These are phyloP conservation scores for Drosophila nigritarsus DNA, from an alignment of 2,888 invertebrate genomes.

Conservation along the genomic window DNA sequence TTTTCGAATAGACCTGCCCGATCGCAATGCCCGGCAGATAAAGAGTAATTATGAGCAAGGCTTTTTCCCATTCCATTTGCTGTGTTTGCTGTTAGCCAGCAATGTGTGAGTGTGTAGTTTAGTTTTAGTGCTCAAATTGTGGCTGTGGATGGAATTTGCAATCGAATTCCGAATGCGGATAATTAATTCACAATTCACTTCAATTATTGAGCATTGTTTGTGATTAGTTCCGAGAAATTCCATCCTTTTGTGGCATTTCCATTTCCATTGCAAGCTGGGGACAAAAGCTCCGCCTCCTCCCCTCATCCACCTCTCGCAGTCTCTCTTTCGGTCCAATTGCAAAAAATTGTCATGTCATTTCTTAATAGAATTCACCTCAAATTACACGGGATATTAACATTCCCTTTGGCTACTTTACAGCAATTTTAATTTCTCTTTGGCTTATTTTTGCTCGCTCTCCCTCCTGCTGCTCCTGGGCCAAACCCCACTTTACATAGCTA, in stretches of 20 bases:
- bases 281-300: neutral
- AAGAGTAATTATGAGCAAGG: neutral
- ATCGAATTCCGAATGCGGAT: neutral
- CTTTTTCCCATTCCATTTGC: neutral
- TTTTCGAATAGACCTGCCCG: conserved; percentile 15
- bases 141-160: neutral
- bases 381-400: conserved; percentile 43
- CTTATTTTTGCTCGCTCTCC: neutral
- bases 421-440: conserved; percentile 30
- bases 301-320: neutral
- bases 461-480: neutral
- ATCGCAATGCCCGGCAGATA: conserved; percentile 14
- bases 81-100: conserved; percentile 1
- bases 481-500: neutral
- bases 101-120: too few species aligned
- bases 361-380: conserved; percentile 32
- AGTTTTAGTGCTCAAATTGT: neutral
- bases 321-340: neutral
- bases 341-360: conserved; percentile 12
- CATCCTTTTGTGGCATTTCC: neutral
- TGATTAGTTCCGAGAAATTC: neutral
- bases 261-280: neutral
- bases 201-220: neutral
- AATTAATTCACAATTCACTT: neutral
- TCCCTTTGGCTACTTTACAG: conserved; percentile 32